Evolutionary conservation across 1,140 invertebrate genomes (phyloP).

Genomic region (Pomacea maculata): DNA sequence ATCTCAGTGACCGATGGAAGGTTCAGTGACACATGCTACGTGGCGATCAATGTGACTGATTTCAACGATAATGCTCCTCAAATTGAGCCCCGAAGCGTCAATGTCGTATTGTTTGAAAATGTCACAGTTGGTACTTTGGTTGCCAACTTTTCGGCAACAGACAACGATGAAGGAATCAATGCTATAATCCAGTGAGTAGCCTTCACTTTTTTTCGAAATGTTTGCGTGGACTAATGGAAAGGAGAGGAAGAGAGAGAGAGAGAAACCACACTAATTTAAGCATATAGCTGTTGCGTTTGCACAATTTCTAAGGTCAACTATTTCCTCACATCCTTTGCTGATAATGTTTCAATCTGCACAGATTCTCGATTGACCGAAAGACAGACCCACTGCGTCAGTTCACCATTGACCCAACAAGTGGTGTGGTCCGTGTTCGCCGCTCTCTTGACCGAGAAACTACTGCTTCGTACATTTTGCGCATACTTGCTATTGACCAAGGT

Average conservation of each 20-base stretch:
- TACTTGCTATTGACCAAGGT: constrained; percentile 94
- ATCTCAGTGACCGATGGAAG: constrained; percentile 41
- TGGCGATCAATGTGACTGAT: constrained; percentile 45
- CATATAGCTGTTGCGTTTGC: background rate
- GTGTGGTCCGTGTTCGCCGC: constrained; percentile 90
- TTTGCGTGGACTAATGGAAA: background rate
- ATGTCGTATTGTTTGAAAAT: constrained; percentile 36
- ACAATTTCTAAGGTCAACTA: too few species aligned
- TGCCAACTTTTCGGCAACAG: constrained; percentile 39
- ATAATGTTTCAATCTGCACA: constrained; percentile 16
- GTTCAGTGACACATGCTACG: constrained; percentile 36
- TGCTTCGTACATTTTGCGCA: constrained; percentile 86
- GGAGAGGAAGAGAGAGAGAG: too few species aligned
- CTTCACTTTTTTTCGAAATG: constrained; percentile 18
- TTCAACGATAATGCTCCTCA: constrained; percentile 50
- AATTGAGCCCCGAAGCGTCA: constrained; percentile 34
- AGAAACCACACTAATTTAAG: background rate
- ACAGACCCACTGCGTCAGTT: constrained; percentile 79
- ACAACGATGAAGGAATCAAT: constrained; percentile 46
- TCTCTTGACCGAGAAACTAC: constrained; percentile 79
- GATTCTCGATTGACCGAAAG: constrained; percentile 46
- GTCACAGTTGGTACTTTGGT: constrained; percentile 32
- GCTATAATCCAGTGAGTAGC: constrained; percentile 42
- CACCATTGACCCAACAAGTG: constrained; percentile 88
- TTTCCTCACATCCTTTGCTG: too few species aligned